These are phyloP conservation scores for Progne subis DNA, from an alignment of 2,113 vertebrate genomes.

Conservation along the genomic window DNA sequence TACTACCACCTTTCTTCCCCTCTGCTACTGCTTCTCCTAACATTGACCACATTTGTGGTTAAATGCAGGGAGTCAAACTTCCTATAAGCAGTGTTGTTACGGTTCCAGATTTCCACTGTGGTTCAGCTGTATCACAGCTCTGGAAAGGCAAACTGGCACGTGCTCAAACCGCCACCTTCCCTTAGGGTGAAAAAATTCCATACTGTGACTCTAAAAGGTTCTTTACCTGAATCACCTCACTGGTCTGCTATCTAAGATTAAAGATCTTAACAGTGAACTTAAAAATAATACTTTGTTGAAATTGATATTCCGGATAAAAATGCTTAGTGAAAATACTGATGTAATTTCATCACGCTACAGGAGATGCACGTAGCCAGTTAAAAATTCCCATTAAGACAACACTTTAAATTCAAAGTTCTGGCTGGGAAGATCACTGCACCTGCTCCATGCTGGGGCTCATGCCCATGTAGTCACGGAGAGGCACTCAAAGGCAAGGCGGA, in stretches of 20 bases:
- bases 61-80: conserved; percentile 51
- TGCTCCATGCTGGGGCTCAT: neutral
- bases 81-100: conserved; percentile 9
- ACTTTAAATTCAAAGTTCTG: neutral
- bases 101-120: conserved; percentile 62
- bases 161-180: neutral
- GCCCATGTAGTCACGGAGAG: rapidly evolving
- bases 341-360: rapidly evolving
- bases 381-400: neutral
- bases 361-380: neutral
- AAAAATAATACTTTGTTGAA: neutral
- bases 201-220: neutral
- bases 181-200: neutral
- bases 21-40: neutral
- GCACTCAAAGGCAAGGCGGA: neutral
- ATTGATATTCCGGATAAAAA: neutral
- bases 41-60: conserved; percentile 63
- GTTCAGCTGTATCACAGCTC: conserved; percentile 28
- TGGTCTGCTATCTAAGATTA: neutral
- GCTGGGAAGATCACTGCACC: neutral
- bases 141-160: neutral
- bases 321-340: rapidly evolving
- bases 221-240: rapidly evolving
- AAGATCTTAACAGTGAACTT: neutral
- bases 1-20: conserved; percentile 57